Evolutionary conservation across 2,113 vertebrate genomes (phyloP), one percentile per base, ranked within the genome.

Genomic region (Scartelaos histophorus): DNA sequence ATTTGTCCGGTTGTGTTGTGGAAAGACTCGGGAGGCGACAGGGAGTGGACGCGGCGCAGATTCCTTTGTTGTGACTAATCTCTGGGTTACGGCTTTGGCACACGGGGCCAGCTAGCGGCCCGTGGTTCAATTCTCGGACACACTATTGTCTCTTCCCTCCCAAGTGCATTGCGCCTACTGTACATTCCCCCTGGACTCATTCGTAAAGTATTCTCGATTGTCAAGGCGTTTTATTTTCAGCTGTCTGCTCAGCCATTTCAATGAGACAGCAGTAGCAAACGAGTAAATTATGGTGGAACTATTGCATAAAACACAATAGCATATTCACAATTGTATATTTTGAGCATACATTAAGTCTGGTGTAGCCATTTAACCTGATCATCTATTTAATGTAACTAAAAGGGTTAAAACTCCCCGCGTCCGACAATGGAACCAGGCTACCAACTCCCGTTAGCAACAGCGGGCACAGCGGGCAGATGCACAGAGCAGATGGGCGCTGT

Each of bases 11-110:
- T 7, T 13, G 0, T 46, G 6, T 5, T 6, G 35, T 19, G 71
- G 21, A 29, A 21, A 68, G 0, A 57, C 16, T 6, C 47, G 69
- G 67, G 0, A 38, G 60, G 69, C 19, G 73, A 62, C 76, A 69
- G 85, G 87, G 88, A 84, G 89, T 64, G 78, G 86, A 87, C 77
- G 19, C 73, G 11, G 19, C 69, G 76, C 82, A 58, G 82, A 91
- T 91, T 90, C 90, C 86, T 92, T 92, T 92, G 91, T 92, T 92
- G 82, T 86, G 86, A 90, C 84, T 88, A 82, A 91, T 88, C 88
- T 78, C 51, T 7, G 68, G 58, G 35, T 60, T 69, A 38, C 65
- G 34, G 70, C 71, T 15, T 25, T 13, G 56, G 64, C 24, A 21
- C 51, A 7, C 73, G 19, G 71, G 3, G 64, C 10, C 7, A 62